Base-by-base conservation (phyloP, 2,888 invertebrate species). In the Ceramica pisi region DNA sequence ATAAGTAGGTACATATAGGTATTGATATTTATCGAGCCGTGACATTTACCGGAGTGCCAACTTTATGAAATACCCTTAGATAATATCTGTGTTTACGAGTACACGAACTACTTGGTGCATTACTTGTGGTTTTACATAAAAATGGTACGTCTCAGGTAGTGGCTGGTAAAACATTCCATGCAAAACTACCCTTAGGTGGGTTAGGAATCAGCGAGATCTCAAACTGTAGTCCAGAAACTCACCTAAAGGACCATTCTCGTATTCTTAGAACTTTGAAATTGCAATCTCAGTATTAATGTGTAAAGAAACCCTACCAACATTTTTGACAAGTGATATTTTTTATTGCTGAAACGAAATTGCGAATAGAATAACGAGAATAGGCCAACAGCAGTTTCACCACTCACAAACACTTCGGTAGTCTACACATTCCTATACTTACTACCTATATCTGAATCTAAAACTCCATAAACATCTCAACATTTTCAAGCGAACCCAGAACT, bases 11-110 rank as follows among this genome's bases (percentile, higher is more conserved):
- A 70, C 72, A 78, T 65, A 69, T 80, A 23, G 44, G 23, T 60
- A 80, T 77, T 71, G 80, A 81, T 81, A 81, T 79, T 80, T 79
- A 82, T 74, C 82, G 68, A 26, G 55, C 38, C 51, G 26, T 66
- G 79, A 67, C 72, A 79, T 81, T 81, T 68, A 55, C 67, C 59
- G 46, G 55, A 53, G 56, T 73, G 67, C 50, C 62, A 60, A 44
- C 65, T 46, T 61, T 79, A 72, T 79, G 70, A 71, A 67, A 79
- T 73, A 59, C 21, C 73, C 62, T 50, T 41, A 31, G 76, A 78
- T 75, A 65, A 65, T 65, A 69, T 69, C 51, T 75, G 64, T 66
- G 63, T 51, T 70, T 64, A 70, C 64, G 76, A 55, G 26, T 16
- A 53, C 21, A 75, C 23, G 23, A 66, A 70, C 71, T 56, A 78